Base-by-base conservation (phyloP, 2,888 invertebrate species). In the Cataglyphis rosenhaueri region DNA sequence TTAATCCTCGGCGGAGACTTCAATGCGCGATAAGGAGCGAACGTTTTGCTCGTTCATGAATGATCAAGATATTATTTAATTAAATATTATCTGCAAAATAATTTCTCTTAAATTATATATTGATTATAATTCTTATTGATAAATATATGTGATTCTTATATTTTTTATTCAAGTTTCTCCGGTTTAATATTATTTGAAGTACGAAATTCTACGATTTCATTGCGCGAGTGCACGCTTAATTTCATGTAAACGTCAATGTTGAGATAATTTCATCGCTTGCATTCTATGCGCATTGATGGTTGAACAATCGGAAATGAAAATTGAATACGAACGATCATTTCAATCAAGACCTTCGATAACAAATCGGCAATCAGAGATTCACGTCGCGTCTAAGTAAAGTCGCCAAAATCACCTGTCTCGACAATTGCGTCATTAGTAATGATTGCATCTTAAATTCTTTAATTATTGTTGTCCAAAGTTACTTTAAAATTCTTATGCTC, bases 311-410 rank as follows among this genome's bases (percentile, higher is more conserved):
- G 21, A 61, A 84, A 78, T 82, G 85, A 73, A 85, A 18, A 87
- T 89, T 87, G 92, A 91, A 92, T 92, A 88, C 88, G 84, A 91
- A 92, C 81, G 88, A 90, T 87, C 79, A 9, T 38, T 62, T 84
- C 82, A 79, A 86, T 83, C 81, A 74, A 85, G 87, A 85, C 91
- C 91, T 91, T 92, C 87, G 82, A 79, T 44, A 64, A 79, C 78
- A 85, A 91, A 90, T 86, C 85, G 84, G 61, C 84, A 57, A 91
- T 92, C 86, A 91, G 84, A 83, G 82, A 92, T 92, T 91, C 92
- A 78, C 38, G 74, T 82, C 88, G 84, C 76, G 89, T 70, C 25
- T n/a, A n/a, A 5, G 59, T n/a, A 55, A 70, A 71, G 59, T n/a
- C 57, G 52, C 48, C 48, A 35, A 61, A 71, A n/a, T 32, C 75